Evolutionary conservation across 2,888 invertebrate genomes (phyloP).

Genomic region (Synanthedon andrenaeformis): DNA sequence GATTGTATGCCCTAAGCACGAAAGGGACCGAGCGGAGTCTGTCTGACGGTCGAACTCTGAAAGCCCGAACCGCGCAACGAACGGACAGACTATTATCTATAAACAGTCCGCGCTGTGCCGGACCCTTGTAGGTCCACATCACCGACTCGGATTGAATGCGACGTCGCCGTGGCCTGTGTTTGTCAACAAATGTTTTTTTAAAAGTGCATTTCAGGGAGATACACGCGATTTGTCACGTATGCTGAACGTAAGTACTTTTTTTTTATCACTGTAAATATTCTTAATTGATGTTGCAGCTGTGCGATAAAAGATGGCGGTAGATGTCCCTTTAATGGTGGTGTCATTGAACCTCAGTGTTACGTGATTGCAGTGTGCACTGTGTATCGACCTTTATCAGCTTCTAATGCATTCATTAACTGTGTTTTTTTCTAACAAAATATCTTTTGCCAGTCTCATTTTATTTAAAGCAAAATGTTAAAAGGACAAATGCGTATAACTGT

Average conservation of each 20-base stretch:
- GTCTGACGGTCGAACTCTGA: constrained; percentile 8
- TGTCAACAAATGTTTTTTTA: constrained; percentile 40
- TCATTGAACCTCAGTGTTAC: constrained; percentile 48
- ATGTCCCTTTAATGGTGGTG: constrained; percentile 27
- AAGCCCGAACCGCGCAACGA: constrained; percentile 3
- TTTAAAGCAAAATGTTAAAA: too few species aligned
- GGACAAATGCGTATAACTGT: too few species aligned
- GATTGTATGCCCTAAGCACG: constrained; percentile 43
- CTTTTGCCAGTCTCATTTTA: not conserved
- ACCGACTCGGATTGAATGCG: constrained; percentile 31
- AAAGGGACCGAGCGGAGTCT: constrained; percentile 36
- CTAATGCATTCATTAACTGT: constrained; percentile 19
- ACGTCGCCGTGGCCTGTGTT: constrained; percentile 20
- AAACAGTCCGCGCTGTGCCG: constrained; percentile 10
- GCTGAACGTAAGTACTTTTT: constrained; percentile 37
- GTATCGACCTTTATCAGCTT: constrained; percentile 24
- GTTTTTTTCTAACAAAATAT: constrained; percentile 11
- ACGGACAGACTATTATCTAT: constrained; percentile 37
- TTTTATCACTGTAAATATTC: constrained; percentile 14
- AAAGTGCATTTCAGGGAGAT: constrained; percentile 29
- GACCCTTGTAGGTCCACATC: constrained; percentile 55
- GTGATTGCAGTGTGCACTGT: constrained; percentile 18
- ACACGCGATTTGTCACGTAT: constrained; percentile 23
- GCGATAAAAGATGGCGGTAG: constrained; percentile 55
- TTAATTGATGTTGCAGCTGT: constrained; percentile 21